These are phyloP conservation scores for Pluvialis apricaria DNA, from an alignment of 2,113 vertebrate genomes.

Conservation along the genomic window DNA sequence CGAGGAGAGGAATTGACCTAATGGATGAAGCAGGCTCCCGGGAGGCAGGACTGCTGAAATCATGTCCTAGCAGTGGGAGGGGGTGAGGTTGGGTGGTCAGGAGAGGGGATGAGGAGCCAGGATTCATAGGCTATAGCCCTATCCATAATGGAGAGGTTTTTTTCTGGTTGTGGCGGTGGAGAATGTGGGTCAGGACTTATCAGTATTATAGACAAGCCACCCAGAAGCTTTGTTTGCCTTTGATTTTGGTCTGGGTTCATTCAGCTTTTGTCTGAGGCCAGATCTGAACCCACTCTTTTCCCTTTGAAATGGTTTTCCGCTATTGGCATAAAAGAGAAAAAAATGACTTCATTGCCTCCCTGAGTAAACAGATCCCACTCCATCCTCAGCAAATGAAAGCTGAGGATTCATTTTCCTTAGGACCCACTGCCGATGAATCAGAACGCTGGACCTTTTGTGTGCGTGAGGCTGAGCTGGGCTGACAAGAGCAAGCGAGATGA, in stretches of 20 bases:
- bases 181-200: not conserved
- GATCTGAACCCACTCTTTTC: constrained; percentile 6
- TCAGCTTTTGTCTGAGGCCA: not conserved
- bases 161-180: not conserved
- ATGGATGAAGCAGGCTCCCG: not conserved
- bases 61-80: not conserved
- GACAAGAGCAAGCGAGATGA: not conserved
- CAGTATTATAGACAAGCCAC: not conserved
- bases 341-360: not conserved
- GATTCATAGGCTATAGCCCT: not conserved
- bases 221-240: constrained; percentile 29
- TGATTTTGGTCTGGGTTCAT: constrained; percentile 22
- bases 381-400: constrained; percentile 11
- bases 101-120: not conserved
- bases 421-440: not conserved
- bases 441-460: not conserved
- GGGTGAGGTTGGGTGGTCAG: not conserved
- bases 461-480: not conserved
- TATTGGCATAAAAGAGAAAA: not conserved
- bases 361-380: constrained; percentile 45
- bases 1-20: not conserved
- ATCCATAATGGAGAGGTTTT: not conserved
- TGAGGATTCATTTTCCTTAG: not conserved
- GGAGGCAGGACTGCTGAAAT: not conserved
- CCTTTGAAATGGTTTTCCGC: constrained; percentile 38